These are phyloP conservation scores for Pangasianodon gigas DNA, from an alignment of 2,113 vertebrate genomes.

Conservation along the genomic window DNA sequence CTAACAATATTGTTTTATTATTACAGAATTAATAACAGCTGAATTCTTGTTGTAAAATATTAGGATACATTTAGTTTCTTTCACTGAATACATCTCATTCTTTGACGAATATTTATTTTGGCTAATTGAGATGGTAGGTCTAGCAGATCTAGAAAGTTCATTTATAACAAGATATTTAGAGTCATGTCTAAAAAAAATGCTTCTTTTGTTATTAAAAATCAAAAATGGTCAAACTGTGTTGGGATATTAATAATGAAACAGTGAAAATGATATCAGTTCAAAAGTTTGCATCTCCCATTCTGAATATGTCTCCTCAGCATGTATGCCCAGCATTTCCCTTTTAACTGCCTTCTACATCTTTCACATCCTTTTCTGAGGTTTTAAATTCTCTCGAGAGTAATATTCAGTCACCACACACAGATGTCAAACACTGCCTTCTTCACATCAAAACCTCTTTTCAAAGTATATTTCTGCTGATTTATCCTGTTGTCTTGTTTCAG, in stretches of 20 bases:
- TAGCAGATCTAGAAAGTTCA: not conserved
- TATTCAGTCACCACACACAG: not conserved
- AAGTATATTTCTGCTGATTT: not conserved
- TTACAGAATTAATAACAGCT: constrained; percentile 6
- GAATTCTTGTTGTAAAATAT: not conserved
- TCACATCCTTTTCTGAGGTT: not conserved
- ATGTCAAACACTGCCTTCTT: not conserved
- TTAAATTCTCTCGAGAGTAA: not conserved
- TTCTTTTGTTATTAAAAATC: not conserved
- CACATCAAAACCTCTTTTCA: not conserved
- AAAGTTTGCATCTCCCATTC: not conserved
- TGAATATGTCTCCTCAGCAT: not conserved
- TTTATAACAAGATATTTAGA: not conserved
- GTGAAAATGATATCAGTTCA: not conserved
- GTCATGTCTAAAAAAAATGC: not conserved
- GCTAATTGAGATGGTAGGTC: not conserved
- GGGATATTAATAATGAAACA: not conserved
- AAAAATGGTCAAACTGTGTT: not conserved
- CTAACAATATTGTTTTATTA: not conserved
- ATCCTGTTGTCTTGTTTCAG: not conserved
- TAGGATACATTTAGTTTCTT: not conserved
- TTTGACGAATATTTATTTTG: constrained; percentile 7
- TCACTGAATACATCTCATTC: not conserved
- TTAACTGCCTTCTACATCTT: not conserved
- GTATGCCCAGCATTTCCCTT: not conserved